Evolutionary conservation across 37 sponge, comb jelly and placozoan genomes (phyloP).

Genomic region (Petrosia ficiformis): DNA sequence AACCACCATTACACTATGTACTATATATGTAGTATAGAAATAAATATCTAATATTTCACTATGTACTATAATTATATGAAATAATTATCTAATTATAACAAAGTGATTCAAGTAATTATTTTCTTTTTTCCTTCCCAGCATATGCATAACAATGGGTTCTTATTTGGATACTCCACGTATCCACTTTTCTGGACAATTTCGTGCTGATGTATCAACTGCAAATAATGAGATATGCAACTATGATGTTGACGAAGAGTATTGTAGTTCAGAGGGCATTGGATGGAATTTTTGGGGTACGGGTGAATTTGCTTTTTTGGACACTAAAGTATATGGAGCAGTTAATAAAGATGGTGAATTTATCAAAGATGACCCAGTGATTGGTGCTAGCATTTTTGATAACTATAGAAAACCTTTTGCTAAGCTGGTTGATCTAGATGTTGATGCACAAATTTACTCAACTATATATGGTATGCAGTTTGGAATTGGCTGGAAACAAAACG

Average conservation of each 20-base stretch:
- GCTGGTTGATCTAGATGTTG: too few relatives aligned
- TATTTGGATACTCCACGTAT: constrained; percentile 26
- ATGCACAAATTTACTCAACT: not conserved
- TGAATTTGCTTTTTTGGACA: constrained; percentile 18
- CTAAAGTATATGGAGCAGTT: constrained; percentile 15
- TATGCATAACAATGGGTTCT: too few relatives aligned
- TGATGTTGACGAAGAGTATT: not conserved
- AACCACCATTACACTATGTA: too few relatives aligned
- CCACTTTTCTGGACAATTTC: constrained; percentile 13
- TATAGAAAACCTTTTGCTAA: constrained; percentile 18
- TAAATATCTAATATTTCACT: too few relatives aligned
- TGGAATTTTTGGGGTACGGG: constrained; percentile 22
- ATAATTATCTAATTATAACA: too few relatives aligned
- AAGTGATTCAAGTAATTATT: too few relatives aligned
- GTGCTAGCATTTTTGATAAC: constrained; percentile 13
- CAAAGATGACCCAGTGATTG: constrained; percentile 5
- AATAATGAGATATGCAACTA: constrained; percentile 32
- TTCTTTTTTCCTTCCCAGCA: too few relatives aligned
- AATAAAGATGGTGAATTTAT: not conserved
- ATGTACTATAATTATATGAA: too few relatives aligned
- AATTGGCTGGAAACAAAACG: constrained; percentile 3
- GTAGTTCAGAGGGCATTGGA: too few relatives aligned
- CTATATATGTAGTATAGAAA: too few relatives aligned
- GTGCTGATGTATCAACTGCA: constrained; percentile 31
- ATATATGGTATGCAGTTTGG: constrained; percentile 12